A percentile compares a stretch with the other conserved stretches of the same genome.
phyloP scores from a whole-genome alignment of 2,797 vertebrate species.

The Coranthus polyacanthus region DNA sequence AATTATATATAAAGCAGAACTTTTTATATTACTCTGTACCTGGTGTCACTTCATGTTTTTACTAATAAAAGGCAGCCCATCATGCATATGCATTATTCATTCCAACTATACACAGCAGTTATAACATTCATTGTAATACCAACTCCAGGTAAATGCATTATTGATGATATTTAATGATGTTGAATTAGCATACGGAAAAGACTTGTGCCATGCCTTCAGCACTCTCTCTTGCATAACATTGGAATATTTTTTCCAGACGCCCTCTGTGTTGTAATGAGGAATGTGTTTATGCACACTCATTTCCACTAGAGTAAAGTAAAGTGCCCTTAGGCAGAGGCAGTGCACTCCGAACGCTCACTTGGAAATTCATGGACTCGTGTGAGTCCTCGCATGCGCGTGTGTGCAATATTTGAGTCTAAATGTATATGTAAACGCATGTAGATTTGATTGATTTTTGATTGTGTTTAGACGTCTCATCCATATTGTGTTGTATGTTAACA shows the following conservation, averaged over 20 bases:
- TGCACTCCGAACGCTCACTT: slow-evolving; percentile 27
- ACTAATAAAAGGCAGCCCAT: slow-evolving; percentile 25
- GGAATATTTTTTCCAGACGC: slow-evolving; percentile 47
- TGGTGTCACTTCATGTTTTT: slow-evolving; percentile 18
- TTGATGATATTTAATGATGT: slow-evolving; percentile 81
- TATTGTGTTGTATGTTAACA: too few species aligned
- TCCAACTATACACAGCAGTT: slow-evolving; percentile 57
- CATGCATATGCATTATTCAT: slow-evolving; percentile 60
- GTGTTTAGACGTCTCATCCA: too few species aligned
- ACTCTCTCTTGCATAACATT: slow-evolving; percentile 57
- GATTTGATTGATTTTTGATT: too few species aligned
- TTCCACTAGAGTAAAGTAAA: slow-evolving; percentile 70
- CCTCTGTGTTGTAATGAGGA: slow-evolving; percentile 68
- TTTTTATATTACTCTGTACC: slow-evolving; percentile 1
- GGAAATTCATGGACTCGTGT: slow-evolving; percentile 9
- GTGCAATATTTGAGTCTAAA: slow-evolving; percentile 14
- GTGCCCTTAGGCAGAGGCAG: slow-evolving; percentile 56
- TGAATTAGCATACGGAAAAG: slow-evolving; percentile 73
- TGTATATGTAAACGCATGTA: background rate
- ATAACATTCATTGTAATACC: slow-evolving; percentile 64
- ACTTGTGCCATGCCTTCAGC: slow-evolving; percentile 67
- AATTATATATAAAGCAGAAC: too few species aligned
- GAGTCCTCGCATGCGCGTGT: background rate
- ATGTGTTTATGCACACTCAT: slow-evolving; percentile 71
- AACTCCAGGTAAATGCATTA: slow-evolving; percentile 80